Evolutionary conservation across 2,888 invertebrate genomes (phyloP).

Genomic region (Meta bourneti): DNA sequence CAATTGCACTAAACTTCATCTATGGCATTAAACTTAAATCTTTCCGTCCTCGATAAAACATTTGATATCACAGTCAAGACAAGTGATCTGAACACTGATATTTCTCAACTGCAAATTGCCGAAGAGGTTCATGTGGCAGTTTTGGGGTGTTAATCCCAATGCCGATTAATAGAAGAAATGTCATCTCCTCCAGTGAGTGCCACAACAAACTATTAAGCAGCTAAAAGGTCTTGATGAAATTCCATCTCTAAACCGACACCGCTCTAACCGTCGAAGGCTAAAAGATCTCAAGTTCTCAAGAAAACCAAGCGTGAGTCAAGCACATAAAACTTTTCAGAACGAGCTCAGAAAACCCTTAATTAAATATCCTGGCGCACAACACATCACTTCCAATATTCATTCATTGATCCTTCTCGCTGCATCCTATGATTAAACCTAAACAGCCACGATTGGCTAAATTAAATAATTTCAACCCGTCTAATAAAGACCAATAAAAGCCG

Average conservation of each 20-base stretch:
- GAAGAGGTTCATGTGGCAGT: too few relatives aligned
- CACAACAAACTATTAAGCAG: too few relatives aligned
- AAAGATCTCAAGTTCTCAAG: constrained; percentile 58
- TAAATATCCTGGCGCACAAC: constrained; percentile 68
- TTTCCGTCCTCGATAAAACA: too few relatives aligned
- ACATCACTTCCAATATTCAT: constrained; percentile 73
- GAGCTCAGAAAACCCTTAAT: constrained; percentile 71
- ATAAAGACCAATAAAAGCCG: constrained; percentile 75
- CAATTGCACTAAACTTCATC: too few relatives aligned
- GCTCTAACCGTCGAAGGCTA: constrained; percentile 4
- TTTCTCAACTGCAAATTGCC: too few relatives aligned
- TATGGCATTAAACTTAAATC: too few relatives aligned
- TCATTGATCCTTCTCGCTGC: constrained; percentile 71
- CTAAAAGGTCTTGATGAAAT: neutral
- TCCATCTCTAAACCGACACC: neutral
- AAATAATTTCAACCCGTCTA: constrained; percentile 76
- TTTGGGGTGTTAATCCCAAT: too few relatives aligned
- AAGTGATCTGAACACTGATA: too few relatives aligned
- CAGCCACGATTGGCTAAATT: constrained; percentile 76
- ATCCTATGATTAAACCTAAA: constrained; percentile 76
- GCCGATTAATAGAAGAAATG: too few relatives aligned
- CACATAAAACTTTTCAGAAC: constrained; percentile 67
- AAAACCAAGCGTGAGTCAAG: constrained; percentile 67
- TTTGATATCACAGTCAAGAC: too few relatives aligned
- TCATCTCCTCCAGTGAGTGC: too few relatives aligned